phyloP scores from a whole-genome alignment of 2,888 invertebrate species.

The Lapara coniferarum region DNA sequence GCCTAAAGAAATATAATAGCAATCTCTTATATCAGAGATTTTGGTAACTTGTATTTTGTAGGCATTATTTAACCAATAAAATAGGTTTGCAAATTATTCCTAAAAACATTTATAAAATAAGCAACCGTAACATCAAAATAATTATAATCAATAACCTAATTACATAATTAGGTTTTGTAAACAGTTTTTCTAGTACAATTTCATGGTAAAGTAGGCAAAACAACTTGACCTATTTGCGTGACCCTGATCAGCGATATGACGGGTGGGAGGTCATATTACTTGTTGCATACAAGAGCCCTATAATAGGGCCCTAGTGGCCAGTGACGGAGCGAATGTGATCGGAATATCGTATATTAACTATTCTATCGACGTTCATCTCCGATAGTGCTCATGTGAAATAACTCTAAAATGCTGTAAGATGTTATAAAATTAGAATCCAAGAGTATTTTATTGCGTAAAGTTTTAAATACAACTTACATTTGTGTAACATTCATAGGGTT shows the following conservation, averaged over 20 bases:
- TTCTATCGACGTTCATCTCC: background rate
- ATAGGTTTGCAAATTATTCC: no score
- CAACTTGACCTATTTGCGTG: conserved; percentile 37
- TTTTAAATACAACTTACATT: no score
- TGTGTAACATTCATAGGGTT: no score
- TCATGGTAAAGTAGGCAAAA: conserved; percentile 27
- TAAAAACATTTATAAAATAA: no score
- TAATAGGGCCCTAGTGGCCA: conserved; percentile 31
- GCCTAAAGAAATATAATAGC: background rate
- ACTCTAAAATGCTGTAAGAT: background rate
- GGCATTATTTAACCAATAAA: background rate
- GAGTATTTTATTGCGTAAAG: no score
- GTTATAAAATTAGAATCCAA: no score
- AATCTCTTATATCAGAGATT: background rate
- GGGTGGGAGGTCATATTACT: conserved; percentile 31
- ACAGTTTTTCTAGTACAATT: background rate
- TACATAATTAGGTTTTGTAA: background rate
- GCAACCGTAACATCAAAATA: no score
- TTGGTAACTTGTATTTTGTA: background rate
- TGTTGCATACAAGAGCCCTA: conserved; percentile 37
- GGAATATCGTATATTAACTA: conserved; percentile 31
- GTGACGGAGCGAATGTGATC: conserved; percentile 31
- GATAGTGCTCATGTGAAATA: background rate
- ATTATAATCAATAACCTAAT: no score
- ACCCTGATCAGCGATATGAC: conserved; percentile 16